Evolutionary conservation across 2,113 vertebrate species (phyloP).

Genomic region (Mus spicilegus): DNA sequence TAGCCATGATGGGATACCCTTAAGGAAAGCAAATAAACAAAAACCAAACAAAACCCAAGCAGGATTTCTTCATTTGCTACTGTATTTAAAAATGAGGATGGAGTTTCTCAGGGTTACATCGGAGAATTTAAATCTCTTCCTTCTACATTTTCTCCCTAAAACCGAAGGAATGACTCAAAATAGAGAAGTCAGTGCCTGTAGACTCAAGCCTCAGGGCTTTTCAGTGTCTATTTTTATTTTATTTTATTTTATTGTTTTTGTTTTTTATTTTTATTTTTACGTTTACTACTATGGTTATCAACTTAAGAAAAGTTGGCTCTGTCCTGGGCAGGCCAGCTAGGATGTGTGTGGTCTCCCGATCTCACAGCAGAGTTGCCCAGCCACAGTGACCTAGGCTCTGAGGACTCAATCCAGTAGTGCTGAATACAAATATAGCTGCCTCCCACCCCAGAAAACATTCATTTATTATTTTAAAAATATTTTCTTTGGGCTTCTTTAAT

Average conservation of each 20-base stretch:
- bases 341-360: not conserved
- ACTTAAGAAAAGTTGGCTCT: slow-evolving; percentile 14
- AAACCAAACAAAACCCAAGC: not conserved
- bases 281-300: slow-evolving; percentile 53
- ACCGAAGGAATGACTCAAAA: not conserved
- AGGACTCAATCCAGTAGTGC: slow-evolving; percentile 35
- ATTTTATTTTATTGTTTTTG: not conserved
- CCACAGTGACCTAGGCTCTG: slow-evolving; percentile 34
- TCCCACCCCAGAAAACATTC: slow-evolving; percentile 71
- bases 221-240: slow-evolving; percentile 38
- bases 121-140: not conserved
- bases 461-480: slow-evolving; percentile 80
- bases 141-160: not conserved
- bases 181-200: not conserved
- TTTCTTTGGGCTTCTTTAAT: slow-evolving; percentile 80
- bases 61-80: not conserved
- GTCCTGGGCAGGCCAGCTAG: not conserved
- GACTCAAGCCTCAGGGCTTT: not conserved
- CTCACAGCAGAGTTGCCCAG: not conserved
- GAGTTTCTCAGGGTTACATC: slow-evolving; percentile 29
- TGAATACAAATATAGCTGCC: slow-evolving; percentile 71
- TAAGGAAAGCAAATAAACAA: not conserved
- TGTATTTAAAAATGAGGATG: not conserved
- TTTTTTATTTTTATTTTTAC: slow-evolving; percentile 8
- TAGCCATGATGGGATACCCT: not conserved